Evolutionary conservation across 2,797 vertebrate species (phyloP), one percentile per base, ranked within the genome.

Genomic region (Pitangus sulphuratus): DNA sequence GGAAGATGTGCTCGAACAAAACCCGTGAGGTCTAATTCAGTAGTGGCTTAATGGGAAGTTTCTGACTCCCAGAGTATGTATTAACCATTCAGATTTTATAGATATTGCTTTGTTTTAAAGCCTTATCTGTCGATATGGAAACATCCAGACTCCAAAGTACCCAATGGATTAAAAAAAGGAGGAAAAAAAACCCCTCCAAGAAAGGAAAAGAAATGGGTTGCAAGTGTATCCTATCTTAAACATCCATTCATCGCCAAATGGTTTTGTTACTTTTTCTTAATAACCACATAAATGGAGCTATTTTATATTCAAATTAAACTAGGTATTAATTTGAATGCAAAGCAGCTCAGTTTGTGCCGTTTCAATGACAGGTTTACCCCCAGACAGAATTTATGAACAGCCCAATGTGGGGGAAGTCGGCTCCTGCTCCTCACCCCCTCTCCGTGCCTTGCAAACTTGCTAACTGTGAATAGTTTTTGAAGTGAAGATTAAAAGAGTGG

Each of bases 241-340:
- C 92, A 97, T 97, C 97, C 98, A 97, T 98, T 98, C 97, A 96
- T 89, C 78, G 95, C 97, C 96, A 95, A 97, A 97, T 12, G 89
- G 93, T 96, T 97, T 96, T 87, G 95, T 97, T 97, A 96, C 92
- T 97, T 96, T 97, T 97, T 86, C 86, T 94, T 85, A 97, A 97
- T 87, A 98, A 97, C 87, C 84, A 80, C 90, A 93, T 96, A 98
- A 98, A 98, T 97, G 92, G 97, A 98, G 96, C 97, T 98, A 95
- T 98, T 98, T 98, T 98, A 97, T 97, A 98, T 98, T 98, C 98
- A 98, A 96, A 98, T 98, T 98, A 98, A 98, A 97, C 95, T 95
- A 97, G 97, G 97, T 97, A 97, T 98, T 98, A 98, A 98, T 98
- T 97, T 98, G 98, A 98, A 98, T 98, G 97, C 98, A 98, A 98